Evolutionary conservation across 2,113 vertebrate species (phyloP).

Genomic region (Grammomys dolichurus): DNA sequence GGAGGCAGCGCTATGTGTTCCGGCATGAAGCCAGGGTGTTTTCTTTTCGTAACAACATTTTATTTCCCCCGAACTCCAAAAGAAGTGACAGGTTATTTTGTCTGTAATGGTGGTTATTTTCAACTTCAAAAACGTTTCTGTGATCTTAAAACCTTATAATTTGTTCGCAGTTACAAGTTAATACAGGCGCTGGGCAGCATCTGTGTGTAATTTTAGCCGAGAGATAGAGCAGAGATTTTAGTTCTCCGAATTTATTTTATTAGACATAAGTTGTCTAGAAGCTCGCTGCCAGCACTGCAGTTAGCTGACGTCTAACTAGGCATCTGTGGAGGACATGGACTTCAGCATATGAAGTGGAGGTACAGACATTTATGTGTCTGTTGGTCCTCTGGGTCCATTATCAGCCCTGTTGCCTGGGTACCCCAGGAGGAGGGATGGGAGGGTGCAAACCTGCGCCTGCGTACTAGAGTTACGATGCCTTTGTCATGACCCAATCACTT

Average conservation of each 20-base stretch:
- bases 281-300: background rate
- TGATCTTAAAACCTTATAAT: slow-evolving; percentile 90
- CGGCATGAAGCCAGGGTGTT: slow-evolving; percentile 80
- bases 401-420: background rate
- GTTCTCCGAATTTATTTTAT: slow-evolving; percentile 79
- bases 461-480: background rate
- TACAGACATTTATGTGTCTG: background rate
- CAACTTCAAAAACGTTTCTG: slow-evolving; percentile 88
- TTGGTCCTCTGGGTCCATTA: too few species aligned
- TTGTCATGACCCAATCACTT: background rate
- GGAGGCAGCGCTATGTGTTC: slow-evolving; percentile 80
- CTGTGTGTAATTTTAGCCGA: slow-evolving; percentile 78
- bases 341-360: background rate
- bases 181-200: slow-evolving; percentile 85
- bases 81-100: slow-evolving; percentile 90
- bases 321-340: background rate
- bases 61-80: slow-evolving; percentile 87
- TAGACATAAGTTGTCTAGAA: slow-evolving; percentile 70
- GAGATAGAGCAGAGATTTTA: slow-evolving; percentile 70
- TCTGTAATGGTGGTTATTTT: slow-evolving; percentile 89
- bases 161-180: slow-evolving; percentile 87
- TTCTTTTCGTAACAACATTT: slow-evolving; percentile 85
- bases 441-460: background rate
- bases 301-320: background rate
- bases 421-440: background rate